phyloP scores from a whole-genome alignment of 2,888 invertebrate genomes.

The Protophormia terraenovae region DNA sequence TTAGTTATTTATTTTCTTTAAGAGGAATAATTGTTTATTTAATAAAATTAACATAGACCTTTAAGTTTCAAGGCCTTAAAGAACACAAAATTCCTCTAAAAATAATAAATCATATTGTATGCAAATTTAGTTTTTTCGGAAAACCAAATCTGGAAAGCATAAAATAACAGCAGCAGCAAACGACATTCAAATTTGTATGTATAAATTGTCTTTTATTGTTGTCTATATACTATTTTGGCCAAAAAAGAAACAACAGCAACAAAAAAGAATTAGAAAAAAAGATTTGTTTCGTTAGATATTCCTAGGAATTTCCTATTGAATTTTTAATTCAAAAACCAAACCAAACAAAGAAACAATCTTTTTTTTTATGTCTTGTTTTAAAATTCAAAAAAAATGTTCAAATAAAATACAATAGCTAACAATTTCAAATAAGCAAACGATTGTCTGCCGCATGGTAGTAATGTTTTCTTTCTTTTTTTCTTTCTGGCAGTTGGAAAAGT shows the following conservation, averaged over 20 bases:
- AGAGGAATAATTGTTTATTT: too few species aligned
- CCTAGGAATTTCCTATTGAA: constrained; percentile 58
- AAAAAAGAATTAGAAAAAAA: too few species aligned
- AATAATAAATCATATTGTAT: constrained; percentile 56
- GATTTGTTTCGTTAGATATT: constrained; percentile 17
- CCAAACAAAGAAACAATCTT: constrained; percentile 16
- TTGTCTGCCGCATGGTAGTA: constrained; percentile 2
- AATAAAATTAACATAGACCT: too few species aligned
- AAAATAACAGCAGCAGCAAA: not conserved
- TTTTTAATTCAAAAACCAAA: constrained; percentile 56
- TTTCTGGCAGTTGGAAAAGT: constrained; percentile 20
- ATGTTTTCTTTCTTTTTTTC: constrained; percentile 9
- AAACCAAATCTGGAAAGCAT: constrained; percentile 38
- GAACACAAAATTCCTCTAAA: too few species aligned
- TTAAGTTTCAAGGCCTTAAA: too few species aligned
- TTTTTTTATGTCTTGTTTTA: not conserved
- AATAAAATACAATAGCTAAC: constrained; percentile 46
- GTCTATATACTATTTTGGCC: not conserved
- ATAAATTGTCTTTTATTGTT: not conserved
- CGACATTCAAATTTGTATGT: constrained; percentile 12
- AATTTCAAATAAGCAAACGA: constrained; percentile 16
- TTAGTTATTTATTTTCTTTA: not conserved
- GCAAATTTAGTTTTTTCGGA: constrained; percentile 43
- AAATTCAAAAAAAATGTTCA: not conserved
- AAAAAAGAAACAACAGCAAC: too few species aligned